Base-by-base conservation (phyloP, 2,113 vertebrate species). In the Emydura subglobosa region DNA sequence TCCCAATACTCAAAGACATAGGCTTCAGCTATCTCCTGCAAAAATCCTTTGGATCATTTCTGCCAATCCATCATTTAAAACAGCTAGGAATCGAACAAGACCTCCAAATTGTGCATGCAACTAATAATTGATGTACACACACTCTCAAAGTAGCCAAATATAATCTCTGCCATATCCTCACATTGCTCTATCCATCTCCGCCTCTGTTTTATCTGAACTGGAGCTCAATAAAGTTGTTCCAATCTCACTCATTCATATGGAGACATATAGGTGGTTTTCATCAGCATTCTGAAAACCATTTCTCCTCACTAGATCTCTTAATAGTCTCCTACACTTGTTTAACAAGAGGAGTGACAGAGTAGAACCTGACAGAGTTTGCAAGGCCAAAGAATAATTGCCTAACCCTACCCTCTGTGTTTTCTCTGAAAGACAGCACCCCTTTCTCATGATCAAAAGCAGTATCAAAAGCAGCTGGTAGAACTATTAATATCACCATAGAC, bases 211-310 rank as follows among this genome's bases (percentile, higher is more conserved):
- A 85, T 83, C 24, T 49, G 76, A 42, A 85, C 0, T 92, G 76
- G 68, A 81, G 85, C 24, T 68, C 87, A 94, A 3, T 25, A 42
- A 91, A 65, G 14, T 65, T 65, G 3, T 65, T 65, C 61, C 61
- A 65, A 17, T 65, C 61, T 65, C 61, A 65, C 31, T 65, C 61
- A 65, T 3, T 81, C 74, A 85, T 78, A 81, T 93, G 91, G 4
- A 90, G 88, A 83, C 92, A 94, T 82, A 85, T 91, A 94, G 96
- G 92, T 94, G 94, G 94, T 59, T 1, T 2, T 81, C 50, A 74
- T 39, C 44, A 90, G 90, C n/a, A 96, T n/a, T 21, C 24, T 91
- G 79, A 72, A 94, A 93, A n/a, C 0, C 12, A 0, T 83, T 83
- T 83, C 50, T 85, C 3, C 79, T 90, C 88, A 80, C 13, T 95